phyloP scores from a whole-genome alignment of 1,140 invertebrate genomes.

The Zophobas atratus region DNA sequence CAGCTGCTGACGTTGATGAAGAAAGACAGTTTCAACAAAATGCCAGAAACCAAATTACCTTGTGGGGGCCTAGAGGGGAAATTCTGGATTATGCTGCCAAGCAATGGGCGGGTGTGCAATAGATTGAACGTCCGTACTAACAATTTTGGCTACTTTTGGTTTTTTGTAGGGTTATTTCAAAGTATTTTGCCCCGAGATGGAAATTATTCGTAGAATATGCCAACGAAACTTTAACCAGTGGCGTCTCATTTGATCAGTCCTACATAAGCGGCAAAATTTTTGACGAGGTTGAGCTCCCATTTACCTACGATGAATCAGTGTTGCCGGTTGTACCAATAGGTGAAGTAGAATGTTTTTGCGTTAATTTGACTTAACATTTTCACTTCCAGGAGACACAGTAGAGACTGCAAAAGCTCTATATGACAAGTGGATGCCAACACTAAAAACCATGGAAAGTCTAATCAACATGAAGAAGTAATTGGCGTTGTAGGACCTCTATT shows the following conservation, averaged over 20 bases:
- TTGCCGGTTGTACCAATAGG: slow-evolving; percentile 68
- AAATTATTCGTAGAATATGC: slow-evolving; percentile 74
- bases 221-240: slow-evolving; percentile 68
- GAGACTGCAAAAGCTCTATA: background rate
- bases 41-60: slow-evolving; percentile 91
- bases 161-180: slow-evolving; percentile 68
- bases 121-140: background rate
- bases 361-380: too few relatives aligned
- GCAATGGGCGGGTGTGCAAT: slow-evolving; percentile 84
- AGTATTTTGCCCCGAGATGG: slow-evolving; percentile 84
- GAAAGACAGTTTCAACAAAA: slow-evolving; percentile 82
- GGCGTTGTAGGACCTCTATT: too few relatives aligned
- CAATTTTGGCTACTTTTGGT: slow-evolving; percentile 7
- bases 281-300: slow-evolving; percentile 78
- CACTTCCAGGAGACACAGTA: background rate
- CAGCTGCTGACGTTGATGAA: slow-evolving; percentile 70
- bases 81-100: slow-evolving; percentile 93
- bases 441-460: background rate
- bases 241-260: slow-evolving; percentile 69
- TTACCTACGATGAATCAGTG: slow-evolving; percentile 71
- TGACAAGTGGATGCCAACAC: background rate
- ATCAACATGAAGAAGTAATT: background rate
- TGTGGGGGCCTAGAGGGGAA: slow-evolving; percentile 92
- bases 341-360: slow-evolving; percentile 52
- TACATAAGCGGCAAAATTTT: slow-evolving; percentile 73